Percentiles rank a stretch among this genome's conserved stretches.
Conservation (phyloP, 2,888 invertebrate genomes). For the Yponomeuta malinellus region DNA sequence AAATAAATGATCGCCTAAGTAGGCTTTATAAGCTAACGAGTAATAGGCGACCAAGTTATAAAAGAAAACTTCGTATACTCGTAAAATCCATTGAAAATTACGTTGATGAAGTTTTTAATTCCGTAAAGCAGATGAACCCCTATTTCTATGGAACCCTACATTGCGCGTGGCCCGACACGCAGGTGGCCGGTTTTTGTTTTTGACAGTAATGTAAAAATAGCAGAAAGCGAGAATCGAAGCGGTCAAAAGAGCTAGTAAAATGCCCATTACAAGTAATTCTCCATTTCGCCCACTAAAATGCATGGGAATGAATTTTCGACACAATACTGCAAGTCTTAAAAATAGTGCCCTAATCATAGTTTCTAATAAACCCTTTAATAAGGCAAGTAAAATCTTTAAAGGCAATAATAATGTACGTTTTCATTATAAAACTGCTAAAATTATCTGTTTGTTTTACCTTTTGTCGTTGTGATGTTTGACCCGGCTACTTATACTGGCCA, state of each 20-base stretch:
- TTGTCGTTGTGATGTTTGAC: background rate
- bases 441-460: background rate
- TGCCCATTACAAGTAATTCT: conserved; percentile 3
- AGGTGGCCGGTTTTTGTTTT: no score
- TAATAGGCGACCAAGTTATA: no score
- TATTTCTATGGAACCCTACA: no score
- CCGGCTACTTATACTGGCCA: background rate
- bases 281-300: conserved; percentile 13
- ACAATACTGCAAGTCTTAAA: conserved; percentile 3
- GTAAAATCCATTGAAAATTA: no score
- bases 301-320: conserved; percentile 5
- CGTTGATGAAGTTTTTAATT: no score
- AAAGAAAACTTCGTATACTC: no score
- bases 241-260: background rate
- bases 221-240: conserved; percentile 16
- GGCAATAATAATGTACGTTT: background rate
- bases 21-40: no score
- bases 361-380: background rate
- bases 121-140: no score
- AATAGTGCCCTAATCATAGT: background rate
- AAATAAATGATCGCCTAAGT: no score
- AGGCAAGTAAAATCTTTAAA: conserved; percentile 8
- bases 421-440: background rate
- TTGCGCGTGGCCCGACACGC: no score
- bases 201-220: conserved; percentile 13